These are phyloP conservation scores for Tenualosa ilisha DNA, from an alignment of 2,797 vertebrate genomes.

Conservation along the genomic window DNA sequence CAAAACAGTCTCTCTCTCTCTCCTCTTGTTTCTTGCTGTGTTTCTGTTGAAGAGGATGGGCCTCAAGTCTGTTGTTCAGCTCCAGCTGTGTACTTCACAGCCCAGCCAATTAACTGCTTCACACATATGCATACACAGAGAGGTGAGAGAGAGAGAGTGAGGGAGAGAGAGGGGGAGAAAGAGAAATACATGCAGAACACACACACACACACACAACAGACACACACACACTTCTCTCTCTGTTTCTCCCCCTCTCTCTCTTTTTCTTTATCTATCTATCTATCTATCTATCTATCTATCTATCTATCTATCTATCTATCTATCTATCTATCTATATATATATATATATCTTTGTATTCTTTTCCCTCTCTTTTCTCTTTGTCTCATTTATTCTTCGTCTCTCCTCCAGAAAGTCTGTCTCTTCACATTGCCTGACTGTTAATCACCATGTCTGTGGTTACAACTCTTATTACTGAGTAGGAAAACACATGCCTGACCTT, in stretches of 20 bases:
- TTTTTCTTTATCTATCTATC: background rate
- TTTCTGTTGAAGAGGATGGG: background rate
- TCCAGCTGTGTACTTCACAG: background rate
- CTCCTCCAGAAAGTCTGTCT: slow-evolving; percentile 14
- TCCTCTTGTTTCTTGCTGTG: background rate
- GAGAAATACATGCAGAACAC: no score
- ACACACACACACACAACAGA: background rate
- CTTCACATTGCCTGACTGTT: slow-evolving; percentile 11
- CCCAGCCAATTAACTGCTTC: background rate
- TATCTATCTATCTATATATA: background rate
- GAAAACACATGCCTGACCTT: slow-evolving; percentile 34
- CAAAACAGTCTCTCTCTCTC: background rate
- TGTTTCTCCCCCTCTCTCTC: background rate
- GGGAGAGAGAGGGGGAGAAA: no score
- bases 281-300: background rate
- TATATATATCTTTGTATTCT: background rate
- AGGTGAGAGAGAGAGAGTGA: no score
- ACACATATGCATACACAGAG: background rate
- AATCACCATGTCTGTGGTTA: slow-evolving; percentile 23
- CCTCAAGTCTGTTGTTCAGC: background rate
- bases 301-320: background rate
- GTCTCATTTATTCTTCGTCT: background rate
- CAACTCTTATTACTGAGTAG: slow-evolving; percentile 23
- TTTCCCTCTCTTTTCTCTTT: background rate
- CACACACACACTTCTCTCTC: background rate